A percentile compares a stretch with the other conserved stretches of the same genome.
phyloP scores from a whole-genome alignment of 2,888 invertebrate species.

The Ferrisia virgata region DNA sequence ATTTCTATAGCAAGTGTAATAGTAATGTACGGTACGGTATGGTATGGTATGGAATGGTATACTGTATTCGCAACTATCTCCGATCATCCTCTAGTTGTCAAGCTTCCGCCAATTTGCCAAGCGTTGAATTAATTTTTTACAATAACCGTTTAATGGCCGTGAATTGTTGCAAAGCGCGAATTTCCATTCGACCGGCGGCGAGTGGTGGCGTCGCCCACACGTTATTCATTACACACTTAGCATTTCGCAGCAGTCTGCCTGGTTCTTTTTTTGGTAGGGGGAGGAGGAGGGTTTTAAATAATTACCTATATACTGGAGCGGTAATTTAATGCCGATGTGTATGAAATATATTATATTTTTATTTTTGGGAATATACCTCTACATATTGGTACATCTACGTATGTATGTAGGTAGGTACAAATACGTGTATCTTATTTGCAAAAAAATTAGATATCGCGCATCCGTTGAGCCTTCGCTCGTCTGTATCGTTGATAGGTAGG shows the following conservation, averaged over 20 bases:
- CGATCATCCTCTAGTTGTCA: neutral
- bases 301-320: neutral
- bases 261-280: too few species aligned
- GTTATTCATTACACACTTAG: too few species aligned
- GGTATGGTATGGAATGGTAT: too few species aligned
- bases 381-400: neutral
- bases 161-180: conserved; percentile 1
- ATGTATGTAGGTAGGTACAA: too few species aligned
- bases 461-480: too few species aligned
- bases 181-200: neutral
- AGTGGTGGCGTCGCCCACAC: neutral
- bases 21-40: neutral
- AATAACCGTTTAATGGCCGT: conserved; percentile 25
- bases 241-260: too few species aligned
- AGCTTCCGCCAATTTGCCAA: conserved; percentile 5
- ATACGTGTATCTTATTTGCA: neutral
- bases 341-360: neutral
- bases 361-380: neutral
- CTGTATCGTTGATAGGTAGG: too few species aligned
- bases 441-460: neutral
- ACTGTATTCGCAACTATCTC: neutral
- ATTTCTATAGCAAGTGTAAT: neutral
- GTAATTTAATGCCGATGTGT: neutral
- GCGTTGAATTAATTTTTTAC: conserved; percentile 17
- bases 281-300: too few species aligned